phyloP scores from a whole-genome alignment of 1,140 invertebrate species.

The Anastrepha obliqua region DNA sequence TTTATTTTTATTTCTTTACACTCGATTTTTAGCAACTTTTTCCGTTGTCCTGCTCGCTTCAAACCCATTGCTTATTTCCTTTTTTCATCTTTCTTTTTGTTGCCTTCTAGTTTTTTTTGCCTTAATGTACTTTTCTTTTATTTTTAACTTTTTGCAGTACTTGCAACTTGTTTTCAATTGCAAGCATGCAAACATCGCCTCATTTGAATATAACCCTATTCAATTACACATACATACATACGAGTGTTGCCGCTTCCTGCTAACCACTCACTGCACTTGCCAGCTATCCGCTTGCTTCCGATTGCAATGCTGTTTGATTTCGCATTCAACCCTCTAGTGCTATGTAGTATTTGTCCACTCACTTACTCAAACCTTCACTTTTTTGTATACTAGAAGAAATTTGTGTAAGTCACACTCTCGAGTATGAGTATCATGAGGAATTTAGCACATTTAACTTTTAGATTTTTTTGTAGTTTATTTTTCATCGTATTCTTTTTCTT shows the following conservation, averaged over 20 bases:
- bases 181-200: not conserved
- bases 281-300: not conserved
- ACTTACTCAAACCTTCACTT: not conserved
- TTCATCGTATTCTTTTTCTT: not conserved
- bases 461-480: not conserved
- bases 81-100: constrained; percentile 27
- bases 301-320: constrained; percentile 31
- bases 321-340: constrained; percentile 43
- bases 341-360: constrained; percentile 3
- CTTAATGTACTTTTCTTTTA: constrained; percentile 28
- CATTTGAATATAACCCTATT: constrained; percentile 31
- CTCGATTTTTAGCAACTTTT: too few relatives aligned
- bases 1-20: not conserved
- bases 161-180: constrained; percentile 21
- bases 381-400: not conserved
- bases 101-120: not conserved
- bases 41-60: too few relatives aligned
- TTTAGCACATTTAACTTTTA: constrained; percentile 17
- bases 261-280: not conserved
- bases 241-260: not conserved
- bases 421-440: not conserved
- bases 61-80: not conserved
- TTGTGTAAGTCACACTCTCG: not conserved
- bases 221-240: not conserved
- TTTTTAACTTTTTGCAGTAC: constrained; percentile 10